Evolutionary conservation across 2,797 vertebrate species (phyloP).

Genomic region (Sphenopsis melanotis): DNA sequence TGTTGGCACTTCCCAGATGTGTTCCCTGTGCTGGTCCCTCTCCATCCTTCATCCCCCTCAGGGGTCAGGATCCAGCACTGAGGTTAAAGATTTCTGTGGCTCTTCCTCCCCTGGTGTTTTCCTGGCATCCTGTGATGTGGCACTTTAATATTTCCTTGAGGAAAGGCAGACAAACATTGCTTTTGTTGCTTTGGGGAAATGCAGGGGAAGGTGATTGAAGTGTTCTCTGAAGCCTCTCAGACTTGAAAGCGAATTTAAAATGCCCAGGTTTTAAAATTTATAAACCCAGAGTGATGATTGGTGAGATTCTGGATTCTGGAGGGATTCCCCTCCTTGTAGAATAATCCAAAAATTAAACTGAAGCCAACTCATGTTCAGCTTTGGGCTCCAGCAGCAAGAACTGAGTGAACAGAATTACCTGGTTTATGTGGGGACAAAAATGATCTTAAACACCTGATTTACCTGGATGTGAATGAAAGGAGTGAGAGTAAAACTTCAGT

Average conservation of each 20-base stretch:
- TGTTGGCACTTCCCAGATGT: rapidly evolving
- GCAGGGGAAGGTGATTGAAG: neutral
- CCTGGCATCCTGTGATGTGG: neutral
- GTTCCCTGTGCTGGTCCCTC: neutral
- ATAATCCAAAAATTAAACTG: neutral
- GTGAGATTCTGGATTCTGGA: neutral
- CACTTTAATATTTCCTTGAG: neutral
- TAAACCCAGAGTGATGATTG: neutral
- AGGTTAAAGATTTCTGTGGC: rapidly evolving
- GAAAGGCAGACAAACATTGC: neutral
- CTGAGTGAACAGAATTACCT: neutral
- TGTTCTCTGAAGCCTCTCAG: neutral
- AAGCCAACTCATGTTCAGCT: rapidly evolving
- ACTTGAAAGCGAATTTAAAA: neutral
- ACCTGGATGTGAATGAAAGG: neutral
- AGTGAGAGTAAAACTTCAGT: rapidly evolving
- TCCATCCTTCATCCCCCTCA: rapidly evolving
- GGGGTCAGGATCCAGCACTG: neutral
- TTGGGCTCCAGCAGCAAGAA: neutral
- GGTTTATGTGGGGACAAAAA: neutral
- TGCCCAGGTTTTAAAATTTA: neutral
- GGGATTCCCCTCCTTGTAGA: neutral
- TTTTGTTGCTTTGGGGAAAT: neutral
- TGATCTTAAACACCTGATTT: neutral
- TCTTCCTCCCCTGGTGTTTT: neutral